phyloP scores from a whole-genome alignment of 2,113 vertebrate species.

The Lepidiolamprologus cunningtoni region DNA sequence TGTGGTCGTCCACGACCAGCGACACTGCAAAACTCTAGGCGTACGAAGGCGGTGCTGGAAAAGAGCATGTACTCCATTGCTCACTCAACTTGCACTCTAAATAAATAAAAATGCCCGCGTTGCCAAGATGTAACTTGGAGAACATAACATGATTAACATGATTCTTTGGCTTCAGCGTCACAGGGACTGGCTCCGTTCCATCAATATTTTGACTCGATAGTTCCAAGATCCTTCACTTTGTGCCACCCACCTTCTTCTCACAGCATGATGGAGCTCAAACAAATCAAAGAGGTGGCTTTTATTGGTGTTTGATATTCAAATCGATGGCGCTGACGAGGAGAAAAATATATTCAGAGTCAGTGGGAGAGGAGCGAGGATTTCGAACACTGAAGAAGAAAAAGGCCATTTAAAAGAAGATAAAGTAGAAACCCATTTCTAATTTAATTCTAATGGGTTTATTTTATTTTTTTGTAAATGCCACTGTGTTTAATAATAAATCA shows the following conservation, averaged over 20 bases:
- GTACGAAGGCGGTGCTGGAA: neutral
- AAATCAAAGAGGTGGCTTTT: conserved; percentile 53
- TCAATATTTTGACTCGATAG: conserved; percentile 60
- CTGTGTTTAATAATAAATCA: conserved; percentile 41
- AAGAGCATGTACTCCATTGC: neutral
- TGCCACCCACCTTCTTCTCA: conserved; percentile 37
- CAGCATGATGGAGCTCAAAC: conserved; percentile 45
- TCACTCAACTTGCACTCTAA: neutral
- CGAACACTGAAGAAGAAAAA: neutral
- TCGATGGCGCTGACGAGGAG: conserved; percentile 41
- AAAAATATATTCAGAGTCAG: conserved; percentile 17
- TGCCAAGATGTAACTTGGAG: conserved; percentile 38
- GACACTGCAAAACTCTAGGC: neutral
- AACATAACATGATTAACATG: conserved; percentile 7
- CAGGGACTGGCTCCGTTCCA: conserved; percentile 35
- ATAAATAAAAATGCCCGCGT: conserved; percentile 19
- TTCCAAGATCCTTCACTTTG: conserved; percentile 27
- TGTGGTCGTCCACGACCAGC: neutral
- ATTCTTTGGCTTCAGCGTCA: conserved; percentile 43
- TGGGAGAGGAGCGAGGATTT: neutral
- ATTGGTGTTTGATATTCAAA: conserved; percentile 64
- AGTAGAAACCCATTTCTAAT: neutral
- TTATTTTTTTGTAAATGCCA: conserved; percentile 4
- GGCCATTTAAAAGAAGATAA: conserved; percentile 12
- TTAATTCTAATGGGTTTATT: conserved; percentile 2